Evolutionary conservation across 2,797 vertebrate genomes (phyloP), one percentile per base, ranked within the genome.

Genomic region (Sparus aurata): DNA sequence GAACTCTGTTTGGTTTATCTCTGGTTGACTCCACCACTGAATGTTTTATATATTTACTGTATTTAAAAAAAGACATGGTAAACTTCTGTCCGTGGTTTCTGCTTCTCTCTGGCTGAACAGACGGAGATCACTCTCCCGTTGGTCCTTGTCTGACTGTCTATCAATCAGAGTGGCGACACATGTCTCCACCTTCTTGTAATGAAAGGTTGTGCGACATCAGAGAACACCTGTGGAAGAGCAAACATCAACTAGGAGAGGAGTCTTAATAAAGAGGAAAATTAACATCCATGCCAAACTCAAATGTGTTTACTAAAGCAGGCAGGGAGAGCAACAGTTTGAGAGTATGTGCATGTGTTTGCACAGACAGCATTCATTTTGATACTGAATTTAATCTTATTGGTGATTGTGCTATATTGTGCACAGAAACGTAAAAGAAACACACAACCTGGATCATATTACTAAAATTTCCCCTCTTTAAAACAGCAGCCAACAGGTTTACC

Each of bases 171-270:
- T 1, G 23, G 45, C 53, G 53, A 62, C 59, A 16, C 61, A 69
- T 20, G 77, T 80, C 72, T 84, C 65, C 73, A 34, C 57, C 69
- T 55, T n/a, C 27, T 30, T 12, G 10, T 94, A 92, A 93, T 94
- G 87, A 93, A 17, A 87, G 88, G 73, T 85, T 89, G 83, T 13
- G 65, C 79, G 76, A 75, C 81, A 59, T 88, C 75, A 79, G 73
- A 83, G 80, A 89, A 80, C 92, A 95, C 89, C 92, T 94, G 94
- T 85, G 63, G 73, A 20, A 90, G 46, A 84, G 82, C 83, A 84
- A 89, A 90, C 84, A 89, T 60, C 78, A 25, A 43, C 66, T 59
- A 83, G 73, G 76, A 71, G 85, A 75, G 82, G 83, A 72, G 86
- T 55, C 77, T 69, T 79, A 84, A 89, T 87, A 85, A 88, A 87